These are phyloP conservation scores for Lepidostoma basale DNA, from an alignment of 1,140 invertebrate species.

Conservation along the genomic window DNA sequence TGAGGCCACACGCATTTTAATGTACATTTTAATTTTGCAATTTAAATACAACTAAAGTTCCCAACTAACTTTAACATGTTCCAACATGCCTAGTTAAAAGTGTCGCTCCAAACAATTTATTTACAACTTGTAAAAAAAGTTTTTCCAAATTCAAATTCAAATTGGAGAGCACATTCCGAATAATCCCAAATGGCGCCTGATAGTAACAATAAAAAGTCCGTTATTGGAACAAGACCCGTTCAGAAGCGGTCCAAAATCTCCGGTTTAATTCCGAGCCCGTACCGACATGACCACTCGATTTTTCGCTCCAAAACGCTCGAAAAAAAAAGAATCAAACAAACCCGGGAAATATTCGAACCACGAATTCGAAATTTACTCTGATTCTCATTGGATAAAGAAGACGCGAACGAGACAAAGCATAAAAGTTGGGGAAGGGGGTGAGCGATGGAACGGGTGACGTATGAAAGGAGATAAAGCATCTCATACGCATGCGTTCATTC, in stretches of 20 bases:
- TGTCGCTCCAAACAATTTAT: too few species aligned
- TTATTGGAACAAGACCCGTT: not conserved
- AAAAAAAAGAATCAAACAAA: not conserved
- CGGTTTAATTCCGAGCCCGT: not conserved
- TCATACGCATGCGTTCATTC: too few species aligned
- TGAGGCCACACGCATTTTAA: too few species aligned
- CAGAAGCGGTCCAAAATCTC: not conserved
- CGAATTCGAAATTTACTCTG: not conserved
- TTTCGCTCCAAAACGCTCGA: not conserved
- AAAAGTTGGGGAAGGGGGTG: not conserved
- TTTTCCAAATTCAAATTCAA: not conserved
- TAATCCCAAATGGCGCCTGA: not conserved
- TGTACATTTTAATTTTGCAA: too few species aligned
- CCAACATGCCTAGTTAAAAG: too few species aligned
- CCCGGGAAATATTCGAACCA: slow-evolving; percentile 7
- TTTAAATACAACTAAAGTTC: too few species aligned
- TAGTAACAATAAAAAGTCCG: slow-evolving; percentile 1
- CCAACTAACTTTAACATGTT: too few species aligned
- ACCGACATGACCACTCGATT: slow-evolving; percentile 13
- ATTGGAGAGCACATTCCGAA: not conserved
- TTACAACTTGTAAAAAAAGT: too few species aligned
- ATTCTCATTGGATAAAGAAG: slow-evolving; percentile 9
- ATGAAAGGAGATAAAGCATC: not conserved
- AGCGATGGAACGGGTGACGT: not conserved
- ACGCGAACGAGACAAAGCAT: not conserved